phyloP scores from a whole-genome alignment of 2,113 vertebrate genomes.

The Podiceps cristatus region DNA sequence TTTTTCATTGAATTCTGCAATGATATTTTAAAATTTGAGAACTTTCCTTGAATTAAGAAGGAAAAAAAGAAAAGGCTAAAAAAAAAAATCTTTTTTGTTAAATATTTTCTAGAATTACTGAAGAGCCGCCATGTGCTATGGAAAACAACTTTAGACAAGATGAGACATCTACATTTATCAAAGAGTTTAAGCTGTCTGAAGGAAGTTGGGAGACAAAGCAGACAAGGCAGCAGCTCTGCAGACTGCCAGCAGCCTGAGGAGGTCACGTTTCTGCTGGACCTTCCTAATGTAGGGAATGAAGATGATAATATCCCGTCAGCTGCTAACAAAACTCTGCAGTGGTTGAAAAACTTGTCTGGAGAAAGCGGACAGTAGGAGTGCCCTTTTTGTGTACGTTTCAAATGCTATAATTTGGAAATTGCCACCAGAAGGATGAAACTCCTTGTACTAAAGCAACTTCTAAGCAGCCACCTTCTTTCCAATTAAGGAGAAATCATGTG shows the following conservation, averaged over 20 bases:
- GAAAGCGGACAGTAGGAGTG: not conserved
- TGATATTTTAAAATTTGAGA: not conserved
- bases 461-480: not conserved
- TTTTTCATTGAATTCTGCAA: not conserved
- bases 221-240: not conserved
- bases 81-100: not conserved
- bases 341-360: not conserved
- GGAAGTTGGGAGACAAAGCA: not conserved
- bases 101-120: not conserved
- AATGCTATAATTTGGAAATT: not conserved
- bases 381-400: not conserved
- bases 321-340: not conserved
- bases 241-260: not conserved
- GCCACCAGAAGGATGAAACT: not conserved
- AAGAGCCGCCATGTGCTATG: not conserved
- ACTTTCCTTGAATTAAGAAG: not conserved
- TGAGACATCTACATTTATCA: conserved; percentile 6
- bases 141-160: conserved; percentile 28
- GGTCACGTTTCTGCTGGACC: not conserved
- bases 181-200: conserved; percentile 7
- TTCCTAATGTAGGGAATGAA: not conserved
- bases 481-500: not conserved
- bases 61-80: not conserved
- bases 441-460: fast-evolving
- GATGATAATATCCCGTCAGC: not conserved